These are phyloP conservation scores for Geococcyx californianus DNA, from an alignment of 2,113 vertebrate genomes.

Conservation along the genomic window DNA sequence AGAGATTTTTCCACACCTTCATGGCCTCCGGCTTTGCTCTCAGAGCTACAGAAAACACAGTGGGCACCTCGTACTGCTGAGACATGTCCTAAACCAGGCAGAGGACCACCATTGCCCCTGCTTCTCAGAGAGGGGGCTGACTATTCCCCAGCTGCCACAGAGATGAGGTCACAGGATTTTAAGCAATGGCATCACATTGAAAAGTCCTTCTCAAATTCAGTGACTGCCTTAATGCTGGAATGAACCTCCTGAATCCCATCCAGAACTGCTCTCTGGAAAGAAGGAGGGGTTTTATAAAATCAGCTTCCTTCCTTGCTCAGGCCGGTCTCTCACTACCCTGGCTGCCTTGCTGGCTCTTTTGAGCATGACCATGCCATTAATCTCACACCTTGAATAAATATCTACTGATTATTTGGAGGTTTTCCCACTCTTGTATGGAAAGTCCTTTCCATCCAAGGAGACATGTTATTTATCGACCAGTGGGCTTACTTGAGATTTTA, in stretches of 20 bases:
- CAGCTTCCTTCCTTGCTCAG: not conserved
- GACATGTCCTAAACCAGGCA: fast-evolving
- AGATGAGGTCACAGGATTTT: not conserved
- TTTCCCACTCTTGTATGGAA: not conserved
- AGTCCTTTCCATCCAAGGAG: not conserved
- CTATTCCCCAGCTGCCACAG: fast-evolving
- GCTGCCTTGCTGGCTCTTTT: not conserved
- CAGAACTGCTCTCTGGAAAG: not conserved
- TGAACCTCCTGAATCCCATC: not conserved
- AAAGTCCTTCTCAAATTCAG: not conserved
- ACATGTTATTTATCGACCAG: not conserved
- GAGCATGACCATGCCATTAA: not conserved
- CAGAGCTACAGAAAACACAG: not conserved
- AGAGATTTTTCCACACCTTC: fast-evolving
- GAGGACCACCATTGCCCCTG: not conserved
- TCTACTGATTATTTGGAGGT: not conserved
- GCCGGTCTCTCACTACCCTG: not conserved
- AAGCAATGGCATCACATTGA: fast-evolving
- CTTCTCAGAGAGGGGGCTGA: not conserved
- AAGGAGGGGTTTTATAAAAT: no score
- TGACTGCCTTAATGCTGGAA: not conserved
- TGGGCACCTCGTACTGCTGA: fast-evolving
- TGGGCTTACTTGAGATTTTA: not conserved
- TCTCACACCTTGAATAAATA: not conserved
- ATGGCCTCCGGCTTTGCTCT: not conserved